Evolutionary conservation across 2,113 vertebrate species (phyloP), one percentile per base, ranked within the genome.

Genomic region (Rhinogobius similis): DNA sequence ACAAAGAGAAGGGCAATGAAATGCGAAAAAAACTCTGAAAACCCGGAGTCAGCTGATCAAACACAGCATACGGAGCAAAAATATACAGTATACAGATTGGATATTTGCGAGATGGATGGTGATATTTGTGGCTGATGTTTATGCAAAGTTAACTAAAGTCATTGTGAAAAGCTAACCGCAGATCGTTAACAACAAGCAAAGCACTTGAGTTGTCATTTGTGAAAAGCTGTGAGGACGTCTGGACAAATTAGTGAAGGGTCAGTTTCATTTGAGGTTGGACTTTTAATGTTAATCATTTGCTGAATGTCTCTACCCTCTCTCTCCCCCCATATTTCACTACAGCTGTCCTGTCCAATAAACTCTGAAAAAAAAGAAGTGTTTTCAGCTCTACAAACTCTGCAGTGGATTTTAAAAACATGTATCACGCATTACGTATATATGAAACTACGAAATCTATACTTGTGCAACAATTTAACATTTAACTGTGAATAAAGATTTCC

Each of bases 171-270:
- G 14, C 4, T 29, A 5, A 58, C 26, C 26, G 12, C 24, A n/a
- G 46, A 20, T n/a, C n/a, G 46, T 20, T n/a, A 48, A n/a, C 5
- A n/a, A n/a, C 18, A n/a, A n/a, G 20, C 20, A 48, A 5, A 48
- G 16, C 44, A 56, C 21, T 23, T 12, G 11, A 56, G 53, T 27
- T 55, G 53, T 56, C 27, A 24, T 0, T 13, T 56, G 53, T 26
- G 53, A 56, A 26, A 56, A 56, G 53, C 53, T 56, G 53, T 26
- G 14, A 56, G 53, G 12, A 56, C 53, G 27, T 56, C 23, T 56
- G 53, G 53, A 26, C 23, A 56, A n/a, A n/a, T n/a, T n/a, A 18
- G 44, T 14, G 16, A 18, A 46, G 3, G 16, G 44, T 16, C 16
- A 18, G 2, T 46, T 46, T 46, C 14, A 20, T 46, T 46, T 46